Conservation (phyloP, 2,888 invertebrate species). For the Synergus itoensis region DNA sequence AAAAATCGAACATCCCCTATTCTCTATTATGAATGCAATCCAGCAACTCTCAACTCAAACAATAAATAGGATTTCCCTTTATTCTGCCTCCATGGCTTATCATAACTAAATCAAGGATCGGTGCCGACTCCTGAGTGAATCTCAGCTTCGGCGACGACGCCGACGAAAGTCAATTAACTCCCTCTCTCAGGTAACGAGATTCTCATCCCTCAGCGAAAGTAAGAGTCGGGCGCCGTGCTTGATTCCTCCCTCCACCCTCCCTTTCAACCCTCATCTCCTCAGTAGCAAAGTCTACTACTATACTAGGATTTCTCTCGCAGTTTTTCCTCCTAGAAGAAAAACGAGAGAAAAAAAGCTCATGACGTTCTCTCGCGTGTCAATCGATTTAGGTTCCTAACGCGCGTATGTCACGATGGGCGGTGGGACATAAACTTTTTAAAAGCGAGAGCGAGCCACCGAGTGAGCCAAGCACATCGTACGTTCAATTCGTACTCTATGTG, state of each 20-base stretch:
- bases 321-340: slow-evolving; percentile 5
- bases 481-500: slow-evolving; percentile 3
- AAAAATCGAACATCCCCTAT: neutral
- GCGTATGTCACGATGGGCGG: slow-evolving; percentile 28
- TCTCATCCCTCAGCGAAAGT: slow-evolving; percentile 41
- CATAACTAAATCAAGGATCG: slow-evolving; percentile 36
- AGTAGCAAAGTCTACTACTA: neutral
- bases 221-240: slow-evolving; percentile 13
- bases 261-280: neutral
- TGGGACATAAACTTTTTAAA: slow-evolving; percentile 35
- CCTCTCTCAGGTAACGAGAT: slow-evolving; percentile 39
- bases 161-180: slow-evolving; percentile 41
- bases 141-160: slow-evolving; percentile 28
- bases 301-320: neutral
- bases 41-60: neutral
- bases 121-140: slow-evolving; percentile 33
- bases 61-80: slow-evolving; percentile 6
- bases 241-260: neutral
- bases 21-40: neutral
- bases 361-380: neutral
- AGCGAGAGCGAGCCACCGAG: slow-evolving; percentile 30
- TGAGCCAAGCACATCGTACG: neutral
- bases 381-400: slow-evolving; percentile 15
- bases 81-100: slow-evolving; percentile 16
- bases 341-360: neutral